A percentile compares a stretch with the other conserved stretches of the same genome.
These are phyloP conservation scores for Steromphala cineraria DNA, from an alignment of 2,888 invertebrate species.

Conservation along the genomic window DNA sequence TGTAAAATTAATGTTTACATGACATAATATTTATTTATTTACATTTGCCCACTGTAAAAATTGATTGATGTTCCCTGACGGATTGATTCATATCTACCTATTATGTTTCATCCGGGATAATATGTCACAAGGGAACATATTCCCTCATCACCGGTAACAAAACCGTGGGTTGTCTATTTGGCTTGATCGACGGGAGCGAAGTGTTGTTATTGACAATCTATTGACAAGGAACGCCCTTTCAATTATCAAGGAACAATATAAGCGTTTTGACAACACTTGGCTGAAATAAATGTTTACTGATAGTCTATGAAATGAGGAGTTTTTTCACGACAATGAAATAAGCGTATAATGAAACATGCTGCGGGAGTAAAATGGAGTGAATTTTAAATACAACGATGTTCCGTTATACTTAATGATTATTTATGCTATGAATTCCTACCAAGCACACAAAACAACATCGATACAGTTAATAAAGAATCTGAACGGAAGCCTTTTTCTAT, in stretches of 20 bases:
- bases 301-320: not conserved
- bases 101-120: not conserved
- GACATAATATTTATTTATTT: no score
- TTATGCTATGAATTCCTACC: not conserved
- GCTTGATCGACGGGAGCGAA: not conserved
- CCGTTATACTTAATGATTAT: not conserved
- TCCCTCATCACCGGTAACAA: not conserved
- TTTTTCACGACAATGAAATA: not conserved
- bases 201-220: slow-evolving; percentile 12
- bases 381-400: not conserved
- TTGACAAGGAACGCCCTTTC: not conserved
- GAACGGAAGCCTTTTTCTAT: no score
- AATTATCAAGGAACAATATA: slow-evolving; percentile 8
- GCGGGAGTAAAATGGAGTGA: not conserved
- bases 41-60: no score
- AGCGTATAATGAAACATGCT: not conserved
- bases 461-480: no score
- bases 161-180: not conserved
- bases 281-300: slow-evolving; percentile 7
- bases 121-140: slow-evolving; percentile 7
- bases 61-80: no score
- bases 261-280: not conserved
- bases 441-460: no score
- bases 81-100: no score
- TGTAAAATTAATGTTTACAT: no score